phyloP scores from a whole-genome alignment of 2,888 invertebrate species.

The Terebella lapidaria region DNA sequence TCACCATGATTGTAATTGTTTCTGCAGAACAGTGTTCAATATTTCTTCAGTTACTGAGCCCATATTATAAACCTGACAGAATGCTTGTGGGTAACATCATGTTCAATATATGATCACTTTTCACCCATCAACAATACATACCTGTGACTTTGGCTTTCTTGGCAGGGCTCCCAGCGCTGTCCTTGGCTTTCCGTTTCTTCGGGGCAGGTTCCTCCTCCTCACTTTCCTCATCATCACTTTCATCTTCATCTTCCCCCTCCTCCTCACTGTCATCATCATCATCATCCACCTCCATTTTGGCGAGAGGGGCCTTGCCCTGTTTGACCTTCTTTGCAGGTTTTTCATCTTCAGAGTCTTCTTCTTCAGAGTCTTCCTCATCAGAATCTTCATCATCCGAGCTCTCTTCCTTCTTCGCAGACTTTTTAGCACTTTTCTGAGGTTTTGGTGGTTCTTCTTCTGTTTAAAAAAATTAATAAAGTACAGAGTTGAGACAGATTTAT shows the following conservation, averaged over 20 bases:
- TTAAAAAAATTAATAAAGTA: background rate
- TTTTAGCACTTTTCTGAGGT: background rate
- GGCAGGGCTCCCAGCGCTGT: no score
- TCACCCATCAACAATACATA: no score
- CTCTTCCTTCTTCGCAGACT: background rate
- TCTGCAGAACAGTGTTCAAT: no score
- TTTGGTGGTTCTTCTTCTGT: background rate
- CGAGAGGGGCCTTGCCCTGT: background rate
- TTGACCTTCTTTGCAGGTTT: background rate
- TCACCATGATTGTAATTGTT: background rate
- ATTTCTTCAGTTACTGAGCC: no score
- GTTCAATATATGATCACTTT: no score
- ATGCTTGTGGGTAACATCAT: no score
- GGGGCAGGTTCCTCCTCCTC: background rate
- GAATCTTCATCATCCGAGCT: conserved; percentile 3
- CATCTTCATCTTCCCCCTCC: conserved; percentile 9
- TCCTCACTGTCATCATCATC: conserved; percentile 10
- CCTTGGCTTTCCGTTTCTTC: background rate
- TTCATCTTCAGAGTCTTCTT: conserved; percentile 1
- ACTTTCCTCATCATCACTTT: conserved; percentile 10
- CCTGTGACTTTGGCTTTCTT: no score
- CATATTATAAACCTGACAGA: no score
- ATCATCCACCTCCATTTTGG: conserved; percentile 5
- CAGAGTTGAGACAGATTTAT: no score
- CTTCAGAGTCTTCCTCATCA: conserved; percentile 5